These are phyloP conservation scores for Atta cephalotes DNA, from an alignment of 1,140 invertebrate species.

Conservation along the genomic window DNA sequence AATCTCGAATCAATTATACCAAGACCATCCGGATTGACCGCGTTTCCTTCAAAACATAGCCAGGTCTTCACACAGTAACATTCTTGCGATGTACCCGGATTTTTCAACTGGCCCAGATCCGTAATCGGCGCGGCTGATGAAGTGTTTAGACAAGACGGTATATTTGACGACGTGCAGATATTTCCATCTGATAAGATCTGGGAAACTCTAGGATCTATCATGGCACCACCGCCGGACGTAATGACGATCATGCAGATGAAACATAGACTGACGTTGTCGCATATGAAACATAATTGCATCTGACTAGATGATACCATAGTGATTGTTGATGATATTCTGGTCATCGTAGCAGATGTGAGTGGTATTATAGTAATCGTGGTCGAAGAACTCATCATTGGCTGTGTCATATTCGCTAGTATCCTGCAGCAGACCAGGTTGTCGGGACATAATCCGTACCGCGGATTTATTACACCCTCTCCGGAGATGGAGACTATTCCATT, in stretches of 20 bases:
- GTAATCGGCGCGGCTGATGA: conserved; percentile 14
- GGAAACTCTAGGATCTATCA: conserved; percentile 69
- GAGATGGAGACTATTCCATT: conserved; percentile 78
- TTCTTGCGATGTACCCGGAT: conserved; percentile 73
- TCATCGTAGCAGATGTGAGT: not conserved
- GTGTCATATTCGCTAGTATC: conserved; percentile 38
- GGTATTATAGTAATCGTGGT: not conserved
- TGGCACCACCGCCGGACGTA: conserved; percentile 42
- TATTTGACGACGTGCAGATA: conserved; percentile 48
- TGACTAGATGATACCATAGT: not conserved
- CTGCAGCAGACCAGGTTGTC: conserved; percentile 70
- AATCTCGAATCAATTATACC: conserved; percentile 82
- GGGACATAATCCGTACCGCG: conserved; percentile 71
- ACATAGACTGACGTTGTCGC: conserved; percentile 58
- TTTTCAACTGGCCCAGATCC: conserved; percentile 54
- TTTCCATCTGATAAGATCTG: not conserved
- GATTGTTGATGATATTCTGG: not conserved
- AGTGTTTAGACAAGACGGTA: not conserved
- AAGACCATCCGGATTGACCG: conserved; percentile 69
- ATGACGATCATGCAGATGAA: conserved; percentile 45
- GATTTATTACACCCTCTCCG: conserved; percentile 78
- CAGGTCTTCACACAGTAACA: conserved; percentile 79
- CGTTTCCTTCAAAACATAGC: conserved; percentile 72
- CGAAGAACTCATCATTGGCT: not conserved
- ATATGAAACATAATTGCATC: conserved; percentile 31